A percentile compares a stretch with the other conserved stretches of the same genome.
Evolutionary conservation across 1,140 invertebrate species (phyloP).

Genomic region (Hyles vespertilio): DNA sequence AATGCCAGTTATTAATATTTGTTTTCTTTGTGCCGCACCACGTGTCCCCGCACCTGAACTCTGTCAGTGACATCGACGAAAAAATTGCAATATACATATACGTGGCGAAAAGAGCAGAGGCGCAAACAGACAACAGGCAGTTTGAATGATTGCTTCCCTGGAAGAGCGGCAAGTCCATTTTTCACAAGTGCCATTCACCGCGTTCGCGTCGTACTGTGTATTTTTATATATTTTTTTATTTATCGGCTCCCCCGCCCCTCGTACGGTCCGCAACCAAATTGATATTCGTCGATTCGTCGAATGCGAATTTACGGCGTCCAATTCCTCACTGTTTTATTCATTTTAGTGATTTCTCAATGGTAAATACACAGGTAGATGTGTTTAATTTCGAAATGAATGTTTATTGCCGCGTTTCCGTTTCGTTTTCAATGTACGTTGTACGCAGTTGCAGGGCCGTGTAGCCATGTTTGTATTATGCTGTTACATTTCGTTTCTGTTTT

Average conservation of each 20-base stretch:
- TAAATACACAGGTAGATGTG: conserved; percentile 71
- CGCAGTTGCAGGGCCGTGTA: conserved; percentile 8
- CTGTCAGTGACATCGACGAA: conserved; percentile 67
- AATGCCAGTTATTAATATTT: conserved; percentile 74
- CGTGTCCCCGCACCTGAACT: conserved; percentile 70
- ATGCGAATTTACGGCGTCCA: conserved; percentile 66
- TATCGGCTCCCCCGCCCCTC: conserved; percentile 51
- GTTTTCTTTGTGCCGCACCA: conserved; percentile 66
- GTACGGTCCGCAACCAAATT: conserved; percentile 56
- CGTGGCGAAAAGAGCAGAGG: conserved; percentile 67
- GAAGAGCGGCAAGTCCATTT: conserved; percentile 75
- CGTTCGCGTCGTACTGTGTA: conserved; percentile 70
- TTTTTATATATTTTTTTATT: conserved; percentile 72
- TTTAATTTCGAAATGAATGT: conserved; percentile 74
- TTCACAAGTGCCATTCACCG: conserved; percentile 74
- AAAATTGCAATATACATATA: conserved; percentile 68
- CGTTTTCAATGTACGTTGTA: conserved; percentile 53
- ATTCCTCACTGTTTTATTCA: conserved; percentile 73
- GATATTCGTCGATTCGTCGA: conserved; percentile 63
- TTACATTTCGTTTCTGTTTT: conserved; percentile 15
- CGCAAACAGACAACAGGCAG: conserved; percentile 72
- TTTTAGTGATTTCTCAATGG: conserved; percentile 69
- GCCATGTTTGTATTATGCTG: conserved; percentile 24
- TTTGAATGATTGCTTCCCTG: conserved; percentile 75
- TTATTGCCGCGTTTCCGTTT: conserved; percentile 67